These are phyloP conservation scores for Elanus axillaris DNA, from an alignment of 2,113 vertebrate species.

Conservation along the genomic window DNA sequence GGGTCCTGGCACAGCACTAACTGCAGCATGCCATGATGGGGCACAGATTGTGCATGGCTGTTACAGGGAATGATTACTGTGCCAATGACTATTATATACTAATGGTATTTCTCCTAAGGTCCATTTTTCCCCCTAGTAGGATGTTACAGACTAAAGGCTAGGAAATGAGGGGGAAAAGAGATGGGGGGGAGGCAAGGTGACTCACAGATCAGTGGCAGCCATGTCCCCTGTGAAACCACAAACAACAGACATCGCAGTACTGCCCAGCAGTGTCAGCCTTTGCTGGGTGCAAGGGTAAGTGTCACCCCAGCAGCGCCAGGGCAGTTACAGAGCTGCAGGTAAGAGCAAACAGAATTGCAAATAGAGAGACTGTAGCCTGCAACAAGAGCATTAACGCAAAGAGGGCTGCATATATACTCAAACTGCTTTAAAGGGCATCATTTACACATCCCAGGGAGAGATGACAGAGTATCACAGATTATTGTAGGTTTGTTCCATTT, in stretches of 20 bases:
- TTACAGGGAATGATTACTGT: fast-evolving
- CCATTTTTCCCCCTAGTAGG: neutral
- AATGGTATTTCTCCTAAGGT: neutral
- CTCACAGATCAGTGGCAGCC: neutral
- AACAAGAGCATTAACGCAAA: neutral
- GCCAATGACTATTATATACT: neutral
- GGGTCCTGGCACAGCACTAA: fast-evolving
- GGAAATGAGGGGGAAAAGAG: neutral
- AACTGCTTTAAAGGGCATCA: neutral
- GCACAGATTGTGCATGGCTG: neutral
- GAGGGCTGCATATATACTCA: neutral
- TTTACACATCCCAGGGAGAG: neutral
- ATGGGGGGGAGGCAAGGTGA: neutral
- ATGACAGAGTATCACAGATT: neutral
- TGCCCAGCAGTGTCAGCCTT: neutral
- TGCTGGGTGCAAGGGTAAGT: neutral
- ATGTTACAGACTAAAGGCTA: neutral
- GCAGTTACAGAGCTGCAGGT: neutral
- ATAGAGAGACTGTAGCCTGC: neutral
- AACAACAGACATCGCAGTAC: fast-evolving
- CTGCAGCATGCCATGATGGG: fast-evolving
- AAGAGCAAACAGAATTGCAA: neutral
- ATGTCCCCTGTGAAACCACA: fast-evolving
- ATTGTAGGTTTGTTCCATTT: conserved; percentile 1
- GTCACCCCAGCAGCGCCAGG: neutral